phyloP scores from a whole-genome alignment of 2,797 vertebrate species.

The Orestias chungarensis region DNA sequence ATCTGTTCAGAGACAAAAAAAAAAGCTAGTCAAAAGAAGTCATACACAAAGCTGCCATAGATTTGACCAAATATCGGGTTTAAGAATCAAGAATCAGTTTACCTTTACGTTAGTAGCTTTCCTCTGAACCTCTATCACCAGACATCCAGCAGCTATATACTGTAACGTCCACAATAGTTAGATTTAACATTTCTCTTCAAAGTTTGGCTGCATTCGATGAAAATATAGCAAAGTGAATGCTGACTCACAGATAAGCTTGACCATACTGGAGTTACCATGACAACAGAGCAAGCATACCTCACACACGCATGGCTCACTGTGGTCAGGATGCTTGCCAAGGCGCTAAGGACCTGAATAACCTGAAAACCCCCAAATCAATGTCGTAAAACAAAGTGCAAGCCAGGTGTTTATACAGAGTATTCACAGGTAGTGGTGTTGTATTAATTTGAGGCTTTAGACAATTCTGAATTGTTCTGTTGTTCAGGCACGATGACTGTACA shows the following conservation, averaged over 20 bases:
- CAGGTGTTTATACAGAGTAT: not conserved
- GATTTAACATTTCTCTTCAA: not conserved
- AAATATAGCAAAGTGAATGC: slow-evolving; percentile 5
- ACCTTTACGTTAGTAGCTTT: slow-evolving; percentile 75
- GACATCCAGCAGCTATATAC: slow-evolving; percentile 72
- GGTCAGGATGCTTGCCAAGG: slow-evolving; percentile 65
- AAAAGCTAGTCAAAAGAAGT: slow-evolving; percentile 7
- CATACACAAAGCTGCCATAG: not conserved
- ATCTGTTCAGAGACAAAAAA: slow-evolving; percentile 58
- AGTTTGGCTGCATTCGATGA: not conserved
- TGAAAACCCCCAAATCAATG: slow-evolving; percentile 21
- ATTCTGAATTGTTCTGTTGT: not conserved
- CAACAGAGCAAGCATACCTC: slow-evolving; percentile 73
- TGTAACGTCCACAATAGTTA: slow-evolving; percentile 57
- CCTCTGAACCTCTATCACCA: slow-evolving; percentile 72
- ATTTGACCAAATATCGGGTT: not conserved
- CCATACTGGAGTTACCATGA: slow-evolving; percentile 74
- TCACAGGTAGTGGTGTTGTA: not conserved
- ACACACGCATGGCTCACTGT: slow-evolving; percentile 74
- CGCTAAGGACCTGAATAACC: slow-evolving; percentile 74
- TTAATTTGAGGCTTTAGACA: not conserved
- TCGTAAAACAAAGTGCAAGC: not conserved
- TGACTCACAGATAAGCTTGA: slow-evolving; percentile 75
- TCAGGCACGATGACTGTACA: not conserved
- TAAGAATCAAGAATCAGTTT: no score